Evolutionary conservation across 1,140 invertebrate genomes (phyloP), one percentile per base, ranked within the genome.

Genomic region (Bombus huntii): DNA sequence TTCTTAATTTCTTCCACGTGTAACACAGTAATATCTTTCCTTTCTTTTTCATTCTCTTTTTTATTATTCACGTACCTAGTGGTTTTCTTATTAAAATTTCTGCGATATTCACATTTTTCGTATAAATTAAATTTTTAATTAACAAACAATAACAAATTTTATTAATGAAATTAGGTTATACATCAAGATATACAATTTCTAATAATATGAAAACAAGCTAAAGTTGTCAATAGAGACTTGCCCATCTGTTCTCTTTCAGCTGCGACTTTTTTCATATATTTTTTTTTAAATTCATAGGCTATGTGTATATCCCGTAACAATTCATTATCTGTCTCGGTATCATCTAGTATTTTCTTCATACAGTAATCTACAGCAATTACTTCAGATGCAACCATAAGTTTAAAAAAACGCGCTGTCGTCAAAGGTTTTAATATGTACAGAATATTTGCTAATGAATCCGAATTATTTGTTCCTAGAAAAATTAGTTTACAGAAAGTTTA

Each of bases 151-250:
- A 42, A 59, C 1, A 75, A 57, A 75, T 37, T 57, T 22, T 57
- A 53, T 53, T 22, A 53, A 53, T 53, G 1, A 53, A 53, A 53
- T 22, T 53, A 53, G 5, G 0, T 47, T 47, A 47, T 6, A 18
- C 5, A 47, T 47, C 15, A 47, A 5, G 5, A 2, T 8, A 53
- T 53, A 53, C 0, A 22, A 15, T n/a, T 28, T 42, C 6, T 53
- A 37, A 71, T 0, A 47, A 88, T 22, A 53, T 28, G 31, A 10
- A 65, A 2, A 47, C 77, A 89, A 15, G 76, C 62, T 81, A 89
- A 12, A n/a, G 84, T 47, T 66, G 70, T 89, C 25, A 89, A 77
- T 28, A 89, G 42, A 31, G 84, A 76, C 88, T 59, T 78, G 42
- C 72, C 47, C 12, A 89, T 65, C 44, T 89, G 80, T 53, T 89